Base-by-base conservation (phyloP, 1,140 invertebrate species). In the Polypedilum pembai region DNA sequence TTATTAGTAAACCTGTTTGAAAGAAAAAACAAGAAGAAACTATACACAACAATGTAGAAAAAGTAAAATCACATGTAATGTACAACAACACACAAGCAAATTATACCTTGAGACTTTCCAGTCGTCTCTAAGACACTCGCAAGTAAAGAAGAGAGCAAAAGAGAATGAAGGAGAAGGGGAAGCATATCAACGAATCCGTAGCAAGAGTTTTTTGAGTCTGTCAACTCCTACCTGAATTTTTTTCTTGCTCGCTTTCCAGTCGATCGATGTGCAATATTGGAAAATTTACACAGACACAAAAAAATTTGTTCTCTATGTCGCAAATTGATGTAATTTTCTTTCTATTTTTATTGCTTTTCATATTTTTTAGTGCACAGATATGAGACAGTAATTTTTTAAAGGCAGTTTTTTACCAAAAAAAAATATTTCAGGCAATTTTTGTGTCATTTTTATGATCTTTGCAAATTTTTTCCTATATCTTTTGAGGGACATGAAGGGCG, bases 1-100 rank as follows among this genome's bases (percentile, higher is more conserved):
- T 69, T 69, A 21, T 69, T 69, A 69, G 65, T 69, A 69, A 69
- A 69, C 65, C 65, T 69, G 65, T 69, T 69, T 69, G 65, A 69
- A 69, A 18, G 20, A 69, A n/a, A n/a, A n/a, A 56, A 8, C 10
- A 56, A 56, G n/a, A 56, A 56, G 20, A 18, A 69, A 18, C 65
- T 18, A 20, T 18, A 69, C 65, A 69, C 45, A 56, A 56, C 45
- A 56, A 56, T 56, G 45, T 56, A 15, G 45, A 56, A 56, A 12
- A 56, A 56, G 45, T n/a, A 69, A 69, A 56, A 15, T 18, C 15
- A 69, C 65, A 20, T 18, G 65, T 12, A 69, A 18, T 8, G 8
- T 18, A 69, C 65, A 69, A 69, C 17, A 69, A 69, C 65, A 69
- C 15, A 8, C 65, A 69, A 21, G 8, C 65, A 21, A 69, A 10